These are phyloP conservation scores for Myopa tessellatipennis DNA, from an alignment of 2,888 invertebrate genomes.

Conservation along the genomic window DNA sequence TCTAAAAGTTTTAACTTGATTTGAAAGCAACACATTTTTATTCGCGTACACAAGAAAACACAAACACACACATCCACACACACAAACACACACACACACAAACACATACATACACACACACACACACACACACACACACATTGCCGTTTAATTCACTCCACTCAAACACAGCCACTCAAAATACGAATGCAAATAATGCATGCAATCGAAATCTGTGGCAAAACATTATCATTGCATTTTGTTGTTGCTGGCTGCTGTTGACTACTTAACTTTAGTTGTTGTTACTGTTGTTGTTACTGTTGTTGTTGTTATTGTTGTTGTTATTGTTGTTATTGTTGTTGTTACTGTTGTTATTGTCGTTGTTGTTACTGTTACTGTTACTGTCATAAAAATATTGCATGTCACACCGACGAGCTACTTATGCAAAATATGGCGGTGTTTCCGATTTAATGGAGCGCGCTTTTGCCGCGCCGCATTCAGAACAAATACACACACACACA, in stretches of 20 bases:
- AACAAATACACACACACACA: not conserved
- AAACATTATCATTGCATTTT: slow-evolving; percentile 5
- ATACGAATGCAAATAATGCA: not conserved
- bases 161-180: not conserved
- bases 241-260: slow-evolving; percentile 32
- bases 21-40: slow-evolving; percentile 11
- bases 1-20: slow-evolving; percentile 27
- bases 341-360: slow-evolving; percentile 17
- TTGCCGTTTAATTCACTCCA: not conserved
- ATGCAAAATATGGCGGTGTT: slow-evolving; percentile 33
- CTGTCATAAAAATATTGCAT: slow-evolving; percentile 34
- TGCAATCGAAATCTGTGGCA: slow-evolving; percentile 15
- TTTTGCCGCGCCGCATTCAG: not conserved
- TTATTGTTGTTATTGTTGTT: slow-evolving; percentile 12
- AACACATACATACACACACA: not conserved
- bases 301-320: slow-evolving; percentile 15
- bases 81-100: not conserved
- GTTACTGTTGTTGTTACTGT: not conserved
- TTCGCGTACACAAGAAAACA: not conserved
- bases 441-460: slow-evolving; percentile 27
- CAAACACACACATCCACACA: not conserved
- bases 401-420: slow-evolving; percentile 32
- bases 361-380: slow-evolving; percentile 37
- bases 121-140: not conserved
- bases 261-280: slow-evolving; percentile 29